phyloP scores from a whole-genome alignment of 2,113 vertebrate genomes.

The Rissa tridactyla region DNA sequence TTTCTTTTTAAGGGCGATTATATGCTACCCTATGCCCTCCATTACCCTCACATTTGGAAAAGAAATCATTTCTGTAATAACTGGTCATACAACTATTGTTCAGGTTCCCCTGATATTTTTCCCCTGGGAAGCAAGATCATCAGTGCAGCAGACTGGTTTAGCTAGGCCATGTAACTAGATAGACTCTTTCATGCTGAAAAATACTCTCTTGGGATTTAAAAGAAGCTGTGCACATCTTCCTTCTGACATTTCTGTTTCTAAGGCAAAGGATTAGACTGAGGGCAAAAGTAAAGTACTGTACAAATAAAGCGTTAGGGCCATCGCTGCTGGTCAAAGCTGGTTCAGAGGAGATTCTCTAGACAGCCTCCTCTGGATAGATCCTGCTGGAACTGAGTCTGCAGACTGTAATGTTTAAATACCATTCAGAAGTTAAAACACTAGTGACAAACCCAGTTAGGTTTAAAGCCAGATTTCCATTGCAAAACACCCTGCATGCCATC shows the following conservation, averaged over 20 bases:
- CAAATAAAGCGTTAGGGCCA: neutral
- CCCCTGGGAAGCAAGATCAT: neutral
- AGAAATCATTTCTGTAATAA: neutral
- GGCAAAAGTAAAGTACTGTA: neutral
- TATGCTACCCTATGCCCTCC: neutral
- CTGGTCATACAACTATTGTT: neutral
- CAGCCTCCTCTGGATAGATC: neutral
- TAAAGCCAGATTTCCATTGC: constrained; percentile 69
- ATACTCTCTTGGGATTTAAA: constrained; percentile 10
- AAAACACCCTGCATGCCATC: constrained; percentile 60
- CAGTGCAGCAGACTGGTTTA: neutral
- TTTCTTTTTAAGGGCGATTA: neutral
- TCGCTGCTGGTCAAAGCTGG: constrained; percentile 18
- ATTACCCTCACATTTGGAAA: neutral
- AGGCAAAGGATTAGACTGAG: neutral
- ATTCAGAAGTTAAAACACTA: constrained; percentile 56
- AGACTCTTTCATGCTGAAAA: constrained; percentile 27
- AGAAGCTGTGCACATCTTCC: neutral
- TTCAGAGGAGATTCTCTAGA: constrained; percentile 32
- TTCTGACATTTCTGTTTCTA: constrained; percentile 31
- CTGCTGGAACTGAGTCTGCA: constrained; percentile 9
- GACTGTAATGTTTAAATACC: constrained; percentile 45
- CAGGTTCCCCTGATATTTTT: neutral
- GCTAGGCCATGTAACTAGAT: neutral
- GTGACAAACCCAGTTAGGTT: constrained; percentile 61